phyloP scores from a whole-genome alignment of 2,113 vertebrate genomes.

The Mus pahari region DNA sequence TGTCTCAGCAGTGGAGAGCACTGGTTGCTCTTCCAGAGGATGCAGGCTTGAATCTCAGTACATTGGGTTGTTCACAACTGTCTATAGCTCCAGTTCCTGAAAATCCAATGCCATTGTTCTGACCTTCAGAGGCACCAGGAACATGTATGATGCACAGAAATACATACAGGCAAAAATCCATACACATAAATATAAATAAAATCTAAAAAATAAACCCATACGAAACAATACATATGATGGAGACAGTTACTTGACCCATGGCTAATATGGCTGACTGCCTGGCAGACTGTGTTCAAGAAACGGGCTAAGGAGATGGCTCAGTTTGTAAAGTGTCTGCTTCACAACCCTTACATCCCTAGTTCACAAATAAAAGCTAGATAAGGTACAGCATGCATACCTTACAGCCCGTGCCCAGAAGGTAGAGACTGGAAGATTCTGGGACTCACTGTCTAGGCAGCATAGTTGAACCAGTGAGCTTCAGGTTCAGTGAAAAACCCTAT shows the following conservation, averaged over 20 bases:
- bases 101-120: not conserved
- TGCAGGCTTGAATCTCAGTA: not conserved
- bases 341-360: not conserved
- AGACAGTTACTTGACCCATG: not conserved
- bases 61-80: not conserved
- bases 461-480: not conserved
- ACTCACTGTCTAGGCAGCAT: no score
- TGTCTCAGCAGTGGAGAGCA: not conserved
- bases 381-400: not conserved
- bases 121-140: not conserved
- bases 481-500: not conserved
- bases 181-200: not conserved
- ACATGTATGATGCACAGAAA: not conserved
- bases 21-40: not conserved
- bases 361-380: not conserved
- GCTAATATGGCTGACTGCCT: no score
- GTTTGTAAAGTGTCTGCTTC: not conserved
- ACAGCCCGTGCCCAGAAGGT: not conserved
- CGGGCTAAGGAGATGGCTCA: not conserved
- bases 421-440: not conserved
- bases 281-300: not conserved
- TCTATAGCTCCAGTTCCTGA: not conserved
- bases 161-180: not conserved
- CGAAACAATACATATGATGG: not conserved
- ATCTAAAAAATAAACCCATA: no score